These are phyloP conservation scores for Botrylloides violaceus DNA, from an alignment of 23 tunicate species.

Conservation along the genomic window DNA sequence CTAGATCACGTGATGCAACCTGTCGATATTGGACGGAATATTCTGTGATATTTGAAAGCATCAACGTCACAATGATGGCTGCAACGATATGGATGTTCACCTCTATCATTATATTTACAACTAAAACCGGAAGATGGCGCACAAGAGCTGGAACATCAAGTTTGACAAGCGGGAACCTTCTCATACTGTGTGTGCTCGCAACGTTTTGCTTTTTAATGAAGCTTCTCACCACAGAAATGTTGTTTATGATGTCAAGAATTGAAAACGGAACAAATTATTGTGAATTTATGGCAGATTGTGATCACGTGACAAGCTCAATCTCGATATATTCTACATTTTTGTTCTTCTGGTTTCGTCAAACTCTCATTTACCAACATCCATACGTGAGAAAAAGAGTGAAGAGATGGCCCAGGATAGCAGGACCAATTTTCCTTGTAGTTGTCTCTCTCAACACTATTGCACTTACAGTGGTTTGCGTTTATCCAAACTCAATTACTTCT, in stretches of 20 bases:
- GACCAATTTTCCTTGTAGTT: background rate
- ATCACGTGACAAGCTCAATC: background rate
- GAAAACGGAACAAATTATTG: background rate
- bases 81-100: background rate
- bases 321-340: background rate
- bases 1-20: too few relatives aligned
- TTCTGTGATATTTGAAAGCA: background rate
- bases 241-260: background rate
- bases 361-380: background rate
- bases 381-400: background rate
- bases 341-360: background rate
- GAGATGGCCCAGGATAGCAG: background rate
- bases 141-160: background rate
- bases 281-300: background rate
- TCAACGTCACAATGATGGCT: background rate
- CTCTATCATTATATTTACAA: background rate
- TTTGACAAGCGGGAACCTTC: background rate
- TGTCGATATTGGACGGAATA: background rate
- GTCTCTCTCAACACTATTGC: background rate
- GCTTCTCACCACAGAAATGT: background rate
- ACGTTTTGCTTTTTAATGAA: background rate
- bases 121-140: conserved; percentile 1
- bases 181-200: background rate
- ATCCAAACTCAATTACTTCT: background rate
- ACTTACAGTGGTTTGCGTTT: background rate